phyloP scores from a whole-genome alignment of 2,888 invertebrate genomes.

The Drepana falcataria region DNA sequence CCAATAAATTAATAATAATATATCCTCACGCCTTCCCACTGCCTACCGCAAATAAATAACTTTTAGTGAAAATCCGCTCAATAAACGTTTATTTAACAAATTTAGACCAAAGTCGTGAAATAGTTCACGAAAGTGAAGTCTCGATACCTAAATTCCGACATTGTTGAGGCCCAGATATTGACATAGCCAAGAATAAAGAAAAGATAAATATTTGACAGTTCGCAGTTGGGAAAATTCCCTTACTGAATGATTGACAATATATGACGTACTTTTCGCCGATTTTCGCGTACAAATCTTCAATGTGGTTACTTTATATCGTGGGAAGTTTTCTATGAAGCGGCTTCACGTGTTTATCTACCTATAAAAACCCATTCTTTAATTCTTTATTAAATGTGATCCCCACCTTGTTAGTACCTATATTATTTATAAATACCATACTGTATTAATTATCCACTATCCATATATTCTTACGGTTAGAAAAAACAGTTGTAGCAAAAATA shows the following conservation, averaged over 20 bases:
- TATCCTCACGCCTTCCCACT: too few relatives aligned
- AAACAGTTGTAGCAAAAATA: too few relatives aligned
- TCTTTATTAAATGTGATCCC: slow-evolving; percentile 10
- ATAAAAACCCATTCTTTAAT: slow-evolving; percentile 12
- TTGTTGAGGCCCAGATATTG: slow-evolving; percentile 48
- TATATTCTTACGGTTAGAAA: too few relatives aligned
- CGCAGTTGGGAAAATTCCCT: slow-evolving; percentile 43
- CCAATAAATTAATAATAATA: too few relatives aligned
- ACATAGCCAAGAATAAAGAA: slow-evolving; percentile 46
- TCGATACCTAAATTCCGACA: slow-evolving; percentile 50
- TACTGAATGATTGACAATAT: slow-evolving; percentile 53
- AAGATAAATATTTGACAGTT: slow-evolving; percentile 61
- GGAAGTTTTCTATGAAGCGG: slow-evolving; percentile 23
- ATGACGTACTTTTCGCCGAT: slow-evolving; percentile 34
- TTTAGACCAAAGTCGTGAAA: slow-evolving; percentile 43
- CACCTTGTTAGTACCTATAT: not conserved
- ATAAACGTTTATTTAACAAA: slow-evolving; percentile 39
- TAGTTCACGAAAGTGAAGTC: slow-evolving; percentile 42
- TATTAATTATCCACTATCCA: too few relatives aligned
- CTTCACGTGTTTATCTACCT: slow-evolving; percentile 15
- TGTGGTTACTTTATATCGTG: slow-evolving; percentile 29
- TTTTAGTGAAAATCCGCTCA: slow-evolving; percentile 1
- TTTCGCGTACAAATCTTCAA: slow-evolving; percentile 34
- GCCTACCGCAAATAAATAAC: too few relatives aligned
- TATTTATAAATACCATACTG: too few relatives aligned